Percentiles rank a stretch among this genome's conserved stretches.
phyloP scores from a whole-genome alignment of 2,797 vertebrate species.

The Coluber constrictor region DNA sequence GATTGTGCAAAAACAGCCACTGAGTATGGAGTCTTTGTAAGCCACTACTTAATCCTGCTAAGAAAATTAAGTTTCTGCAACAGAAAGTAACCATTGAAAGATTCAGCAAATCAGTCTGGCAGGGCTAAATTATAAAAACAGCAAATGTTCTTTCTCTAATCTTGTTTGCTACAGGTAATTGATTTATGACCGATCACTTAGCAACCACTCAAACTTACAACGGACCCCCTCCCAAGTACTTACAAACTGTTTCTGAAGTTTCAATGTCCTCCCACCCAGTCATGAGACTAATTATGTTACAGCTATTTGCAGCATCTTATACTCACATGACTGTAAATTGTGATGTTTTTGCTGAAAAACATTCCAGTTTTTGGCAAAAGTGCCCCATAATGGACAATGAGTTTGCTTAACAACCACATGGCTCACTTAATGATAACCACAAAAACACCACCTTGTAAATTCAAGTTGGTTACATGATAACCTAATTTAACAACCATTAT shows the following conservation, averaged over 20 bases:
- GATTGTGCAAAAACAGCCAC: not conserved
- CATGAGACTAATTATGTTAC: not conserved
- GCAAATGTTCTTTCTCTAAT: not conserved
- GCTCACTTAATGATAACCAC: not conserved
- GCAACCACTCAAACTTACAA: not conserved
- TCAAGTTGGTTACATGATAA: not conserved
- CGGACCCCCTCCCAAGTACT: not conserved
- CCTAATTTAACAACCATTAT: not conserved
- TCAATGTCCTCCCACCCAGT: not conserved
- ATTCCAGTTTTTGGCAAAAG: not conserved
- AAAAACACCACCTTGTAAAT: not conserved
- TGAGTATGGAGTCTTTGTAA: not conserved
- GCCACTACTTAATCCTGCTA: not conserved
- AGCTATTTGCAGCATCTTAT: not conserved
- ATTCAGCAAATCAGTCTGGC: not conserved
- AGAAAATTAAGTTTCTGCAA: not conserved
- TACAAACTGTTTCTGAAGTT: not conserved
- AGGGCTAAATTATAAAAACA: not conserved
- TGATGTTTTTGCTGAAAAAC: not conserved
- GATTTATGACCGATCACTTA: not conserved
- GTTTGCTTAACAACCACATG: not conserved
- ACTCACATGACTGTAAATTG: not conserved
- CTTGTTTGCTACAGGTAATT: no score
- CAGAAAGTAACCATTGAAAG: not conserved
- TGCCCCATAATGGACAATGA: not conserved